Percentiles rank a stretch among this genome's conserved stretches.
These are phyloP conservation scores for Phalacrocorax brasilianus DNA, from an alignment of 2,113 vertebrate genomes.

Conservation along the genomic window DNA sequence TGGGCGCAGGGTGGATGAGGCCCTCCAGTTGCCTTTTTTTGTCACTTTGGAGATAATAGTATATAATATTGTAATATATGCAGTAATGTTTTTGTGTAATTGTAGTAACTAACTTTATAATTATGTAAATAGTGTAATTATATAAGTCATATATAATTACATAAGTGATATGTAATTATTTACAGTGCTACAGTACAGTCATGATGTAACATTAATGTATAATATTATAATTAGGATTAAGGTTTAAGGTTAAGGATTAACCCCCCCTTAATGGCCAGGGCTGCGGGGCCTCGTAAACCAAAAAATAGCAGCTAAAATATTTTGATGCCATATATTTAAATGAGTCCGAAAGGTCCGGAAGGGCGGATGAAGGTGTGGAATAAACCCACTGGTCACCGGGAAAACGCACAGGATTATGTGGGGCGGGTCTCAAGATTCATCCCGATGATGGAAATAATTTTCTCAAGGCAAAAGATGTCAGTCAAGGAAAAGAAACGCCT, in stretches of 20 bases:
- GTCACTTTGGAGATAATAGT: not conserved
- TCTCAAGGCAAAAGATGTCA: not conserved
- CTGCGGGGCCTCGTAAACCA: not conserved
- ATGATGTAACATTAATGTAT: not conserved
- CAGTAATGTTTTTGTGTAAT: not conserved
- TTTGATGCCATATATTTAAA: not conserved
- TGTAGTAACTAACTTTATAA: not conserved
- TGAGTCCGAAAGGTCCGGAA: not conserved
- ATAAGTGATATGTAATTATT: not conserved
- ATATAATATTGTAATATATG: not conserved
- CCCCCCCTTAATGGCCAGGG: not conserved
- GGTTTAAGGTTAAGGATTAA: not conserved
- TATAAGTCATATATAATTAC: not conserved
- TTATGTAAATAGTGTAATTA: slow-evolving; percentile 7
- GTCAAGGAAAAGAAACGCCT: not conserved
- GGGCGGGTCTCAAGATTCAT: not conserved
- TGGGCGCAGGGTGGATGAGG: rapidly evolving
- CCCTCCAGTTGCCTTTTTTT: not conserved
- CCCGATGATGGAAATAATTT: not conserved
- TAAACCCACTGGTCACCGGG: not conserved
- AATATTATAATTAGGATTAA: not conserved
- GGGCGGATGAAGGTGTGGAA: not conserved
- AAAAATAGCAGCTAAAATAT: not conserved
- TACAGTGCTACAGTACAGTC: not conserved
- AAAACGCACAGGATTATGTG: not conserved